Evolutionary conservation across 1,140 invertebrate genomes (phyloP), one percentile per base, ranked within the genome.

Genomic region (Gryon sp.): DNA sequence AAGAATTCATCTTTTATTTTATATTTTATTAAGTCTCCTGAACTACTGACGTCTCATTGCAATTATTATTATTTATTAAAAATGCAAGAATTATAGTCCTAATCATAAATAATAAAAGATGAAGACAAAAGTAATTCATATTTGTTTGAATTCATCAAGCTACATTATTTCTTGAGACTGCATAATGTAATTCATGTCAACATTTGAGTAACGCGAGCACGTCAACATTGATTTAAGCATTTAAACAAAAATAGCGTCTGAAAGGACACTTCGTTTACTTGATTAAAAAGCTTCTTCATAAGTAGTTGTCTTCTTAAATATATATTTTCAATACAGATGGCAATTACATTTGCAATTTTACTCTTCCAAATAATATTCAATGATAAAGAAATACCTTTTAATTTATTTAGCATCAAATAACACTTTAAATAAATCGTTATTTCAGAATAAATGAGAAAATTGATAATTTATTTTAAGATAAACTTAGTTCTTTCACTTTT

Each of bases 171-270:
- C 69, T 63, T 57, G 43, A 57, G 34, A 65, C 59, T 57, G 41
- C 28, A 24, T 63, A 63, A 63, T 36, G 50, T 65, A 63, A 73
- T 73, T 73, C 59, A 43, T 36, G 69, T 73, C 69, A 73, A 59
- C 52, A 50, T 57, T 65, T 63, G 41, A 41, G 24, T 36, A 59
- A 53, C 46, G 57, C 28, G 20, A n/a, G n/a, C 18, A 15, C 46
- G 38, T 55, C 53, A 65, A 65, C 53, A 57, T 74, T 60, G 60
- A 50, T 59, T 53, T 30, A 36, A 66, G 53, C 36, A 28, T 40
- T 59, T 46, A 7, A 28, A 59, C 26, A 60, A 60, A 52, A 66
- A 53, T 57, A 46, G 11, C 11, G 19, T 48, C 15, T 50, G 12
- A 63, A 73, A 57, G 30, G 1, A 22, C 20, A 28, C 32, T 43